These are phyloP conservation scores for Pristionchus mayeri DNA, from an alignment of 2,888 invertebrate species.

Conservation along the genomic window DNA sequence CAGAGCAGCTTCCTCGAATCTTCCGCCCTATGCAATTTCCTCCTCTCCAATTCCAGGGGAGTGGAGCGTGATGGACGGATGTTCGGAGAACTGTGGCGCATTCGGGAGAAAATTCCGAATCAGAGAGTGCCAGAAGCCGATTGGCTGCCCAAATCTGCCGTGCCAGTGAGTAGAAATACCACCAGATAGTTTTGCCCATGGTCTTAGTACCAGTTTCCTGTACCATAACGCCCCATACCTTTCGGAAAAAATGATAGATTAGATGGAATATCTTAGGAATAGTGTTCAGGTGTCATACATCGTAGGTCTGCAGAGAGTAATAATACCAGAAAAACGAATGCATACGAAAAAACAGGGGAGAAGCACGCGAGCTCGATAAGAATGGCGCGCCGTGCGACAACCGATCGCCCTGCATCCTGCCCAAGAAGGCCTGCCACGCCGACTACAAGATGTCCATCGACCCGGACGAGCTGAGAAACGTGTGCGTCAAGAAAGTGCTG, in stretches of 20 bases:
- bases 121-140: not conserved
- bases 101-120: slow-evolving; percentile 35
- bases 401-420: slow-evolving; percentile 7
- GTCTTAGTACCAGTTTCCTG: too few relatives aligned
- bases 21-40: not conserved
- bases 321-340: too few relatives aligned
- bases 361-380: not conserved
- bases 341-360: slow-evolving; percentile 5
- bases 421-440: slow-evolving; percentile 16
- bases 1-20: not conserved
- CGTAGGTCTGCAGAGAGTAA: too few relatives aligned
- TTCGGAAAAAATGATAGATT: too few relatives aligned
- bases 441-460: slow-evolving; percentile 20
- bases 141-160: slow-evolving; percentile 32
- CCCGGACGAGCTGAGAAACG: not conserved
- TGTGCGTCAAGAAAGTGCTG: too few relatives aligned
- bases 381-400: slow-evolving; percentile 33
- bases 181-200: too few relatives aligned
- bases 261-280: too few relatives aligned
- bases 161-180: slow-evolving; percentile 49
- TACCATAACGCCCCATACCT: too few relatives aligned
- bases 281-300: too few relatives aligned
- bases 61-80: slow-evolving; percentile 24
- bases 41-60: not conserved
- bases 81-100: slow-evolving; percentile 40